phyloP scores from a whole-genome alignment of 2,797 vertebrate species.

The Manis pentadactyla region DNA sequence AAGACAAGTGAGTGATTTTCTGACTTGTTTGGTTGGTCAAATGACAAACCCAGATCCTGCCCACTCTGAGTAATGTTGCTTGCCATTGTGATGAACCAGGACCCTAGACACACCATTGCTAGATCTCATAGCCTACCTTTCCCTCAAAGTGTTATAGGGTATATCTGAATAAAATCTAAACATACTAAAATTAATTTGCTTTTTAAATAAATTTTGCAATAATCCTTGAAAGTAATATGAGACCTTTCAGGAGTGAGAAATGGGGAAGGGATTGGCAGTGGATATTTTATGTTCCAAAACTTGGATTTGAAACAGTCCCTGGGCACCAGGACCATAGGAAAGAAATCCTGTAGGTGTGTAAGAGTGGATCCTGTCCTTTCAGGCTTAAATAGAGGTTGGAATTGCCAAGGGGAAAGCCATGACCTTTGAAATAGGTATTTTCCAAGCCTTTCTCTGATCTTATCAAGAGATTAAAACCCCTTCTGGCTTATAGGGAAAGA shows the following conservation, averaged over 20 bases:
- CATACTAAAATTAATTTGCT: conserved; percentile 22
- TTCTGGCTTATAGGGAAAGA: conserved; percentile 39
- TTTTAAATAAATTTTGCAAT: conserved; percentile 5
- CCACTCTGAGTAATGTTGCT: conserved; percentile 20
- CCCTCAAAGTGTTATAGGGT: background rate
- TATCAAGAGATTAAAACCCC: conserved; percentile 69
- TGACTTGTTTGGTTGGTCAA: conserved; percentile 28
- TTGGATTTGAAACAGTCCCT: conserved; percentile 29
- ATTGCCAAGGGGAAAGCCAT: conserved; percentile 21
- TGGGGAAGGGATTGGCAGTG: background rate
- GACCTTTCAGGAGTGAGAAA: background rate
- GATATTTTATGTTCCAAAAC: conserved; percentile 46
- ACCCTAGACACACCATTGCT: background rate
- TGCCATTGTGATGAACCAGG: background rate
- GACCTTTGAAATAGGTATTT: conserved; percentile 59
- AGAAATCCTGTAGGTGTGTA: background rate
- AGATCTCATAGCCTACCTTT: background rate
- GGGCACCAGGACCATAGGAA: background rate
- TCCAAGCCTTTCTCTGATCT: conserved; percentile 48
- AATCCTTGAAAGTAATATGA: conserved; percentile 41
- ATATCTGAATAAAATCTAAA: conserved; percentile 37
- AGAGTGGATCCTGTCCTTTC: conserved; percentile 61
- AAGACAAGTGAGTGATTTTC: conserved; percentile 36
- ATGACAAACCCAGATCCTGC: background rate
- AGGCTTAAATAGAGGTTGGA: conserved; percentile 35